Conservation (phyloP, 2,888 invertebrate species). For the Keiferia lycopersicella region DNA sequence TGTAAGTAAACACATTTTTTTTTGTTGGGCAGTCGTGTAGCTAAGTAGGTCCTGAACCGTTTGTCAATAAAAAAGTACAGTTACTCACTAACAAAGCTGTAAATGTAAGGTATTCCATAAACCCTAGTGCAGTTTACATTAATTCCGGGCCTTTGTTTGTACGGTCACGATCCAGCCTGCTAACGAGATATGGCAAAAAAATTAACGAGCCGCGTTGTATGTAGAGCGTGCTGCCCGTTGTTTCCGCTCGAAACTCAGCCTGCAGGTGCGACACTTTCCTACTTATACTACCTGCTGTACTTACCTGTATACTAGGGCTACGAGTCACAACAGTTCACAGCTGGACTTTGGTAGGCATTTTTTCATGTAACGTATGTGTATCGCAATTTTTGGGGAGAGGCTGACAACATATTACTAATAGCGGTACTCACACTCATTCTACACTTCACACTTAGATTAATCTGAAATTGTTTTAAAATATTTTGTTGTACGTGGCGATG, state of each 20-base stretch:
- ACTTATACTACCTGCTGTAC: background rate
- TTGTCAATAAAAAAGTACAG: background rate
- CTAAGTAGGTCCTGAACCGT: too few relatives aligned
- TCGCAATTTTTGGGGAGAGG: too few relatives aligned
- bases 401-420: too few relatives aligned
- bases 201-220: conserved; percentile 52
- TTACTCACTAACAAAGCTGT: background rate
- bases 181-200: conserved; percentile 52
- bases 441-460: too few relatives aligned
- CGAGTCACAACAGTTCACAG: too few relatives aligned
- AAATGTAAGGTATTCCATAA: background rate
- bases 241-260: conserved; percentile 38
- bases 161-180: conserved; percentile 39
- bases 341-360: too few relatives aligned
- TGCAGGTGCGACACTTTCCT: conserved; percentile 12
- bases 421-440: too few relatives aligned
- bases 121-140: background rate
- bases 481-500: too few relatives aligned
- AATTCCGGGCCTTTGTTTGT: conserved; percentile 21
- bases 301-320: background rate
- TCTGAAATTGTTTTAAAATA: too few relatives aligned
- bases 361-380: too few relatives aligned
- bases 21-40: too few relatives aligned
- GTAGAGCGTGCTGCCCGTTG: conserved; percentile 47
- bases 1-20: too few relatives aligned